Conservation (phyloP, 2,797 vertebrate species). For the Scolopax bukidnonensis region DNA sequence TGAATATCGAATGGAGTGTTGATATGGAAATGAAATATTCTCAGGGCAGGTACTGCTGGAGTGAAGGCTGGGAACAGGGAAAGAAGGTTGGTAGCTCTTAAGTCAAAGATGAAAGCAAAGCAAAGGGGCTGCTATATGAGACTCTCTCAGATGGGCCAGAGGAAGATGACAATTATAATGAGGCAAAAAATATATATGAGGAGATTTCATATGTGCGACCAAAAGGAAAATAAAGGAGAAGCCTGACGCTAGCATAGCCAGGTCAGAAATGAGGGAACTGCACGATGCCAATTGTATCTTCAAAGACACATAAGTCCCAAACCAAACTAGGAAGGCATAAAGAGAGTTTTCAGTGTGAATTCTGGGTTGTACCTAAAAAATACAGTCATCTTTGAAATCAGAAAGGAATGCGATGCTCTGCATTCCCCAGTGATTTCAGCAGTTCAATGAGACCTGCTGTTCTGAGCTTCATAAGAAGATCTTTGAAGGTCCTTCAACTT, state of each 20-base stretch:
- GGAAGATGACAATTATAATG: not conserved
- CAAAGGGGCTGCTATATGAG: not conserved
- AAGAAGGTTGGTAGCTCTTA: not conserved
- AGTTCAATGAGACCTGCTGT: not conserved
- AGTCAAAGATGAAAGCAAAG: not conserved
- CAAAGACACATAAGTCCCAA: not conserved
- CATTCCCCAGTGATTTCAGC: not conserved
- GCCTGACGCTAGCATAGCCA: not conserved
- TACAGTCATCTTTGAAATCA: not conserved
- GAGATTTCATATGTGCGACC: not conserved
- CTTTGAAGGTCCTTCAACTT: slow-evolving; percentile 15
- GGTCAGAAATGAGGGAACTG: not conserved
- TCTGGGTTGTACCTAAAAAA: not conserved
- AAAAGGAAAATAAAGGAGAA: not conserved
- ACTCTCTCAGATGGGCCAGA: not conserved
- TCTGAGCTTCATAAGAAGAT: not conserved
- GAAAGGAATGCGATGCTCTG: not conserved
- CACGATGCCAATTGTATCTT: not conserved
- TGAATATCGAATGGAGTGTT: not conserved
- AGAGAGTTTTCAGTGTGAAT: not conserved
- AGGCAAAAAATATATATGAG: not conserved
- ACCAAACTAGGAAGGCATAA: not conserved
- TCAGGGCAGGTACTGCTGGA: not conserved
- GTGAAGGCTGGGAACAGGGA: not conserved
- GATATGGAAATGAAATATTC: not conserved